These are phyloP conservation scores for Apamea monoglypha DNA, from an alignment of 2,888 invertebrate genomes.

Conservation along the genomic window DNA sequence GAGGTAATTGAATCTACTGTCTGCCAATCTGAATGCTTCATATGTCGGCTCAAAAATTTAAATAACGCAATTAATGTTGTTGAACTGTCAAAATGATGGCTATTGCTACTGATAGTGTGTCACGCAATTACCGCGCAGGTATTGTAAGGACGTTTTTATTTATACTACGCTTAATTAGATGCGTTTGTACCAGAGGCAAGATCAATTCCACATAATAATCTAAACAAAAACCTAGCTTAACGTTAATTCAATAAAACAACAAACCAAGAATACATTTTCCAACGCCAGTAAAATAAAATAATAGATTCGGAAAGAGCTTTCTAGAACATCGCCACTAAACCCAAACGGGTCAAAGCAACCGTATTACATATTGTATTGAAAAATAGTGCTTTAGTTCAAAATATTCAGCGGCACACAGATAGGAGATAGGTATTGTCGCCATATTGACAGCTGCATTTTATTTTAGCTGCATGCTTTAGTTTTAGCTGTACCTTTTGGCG, in stretches of 20 bases:
- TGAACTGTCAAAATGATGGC: background rate
- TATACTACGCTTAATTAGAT: background rate
- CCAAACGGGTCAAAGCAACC: constrained; percentile 24
- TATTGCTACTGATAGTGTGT: background rate
- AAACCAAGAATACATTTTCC: constrained; percentile 3
- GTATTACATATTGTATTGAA: constrained; percentile 34
- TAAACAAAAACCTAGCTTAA: background rate
- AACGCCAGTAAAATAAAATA: background rate
- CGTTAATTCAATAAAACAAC: background rate
- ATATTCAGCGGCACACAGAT: constrained; percentile 41
- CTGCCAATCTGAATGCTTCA: background rate
- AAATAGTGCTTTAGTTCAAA: constrained; percentile 36
- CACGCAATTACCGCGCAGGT: accelerated
- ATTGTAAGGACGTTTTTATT: background rate
- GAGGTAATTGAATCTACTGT: no score
- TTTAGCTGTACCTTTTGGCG: constrained; percentile 33
- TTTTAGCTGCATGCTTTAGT: constrained; percentile 31
- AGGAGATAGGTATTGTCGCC: constrained; percentile 26
- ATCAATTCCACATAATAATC: background rate
- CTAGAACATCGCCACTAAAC: constrained; percentile 6
- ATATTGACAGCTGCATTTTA: constrained; percentile 55
- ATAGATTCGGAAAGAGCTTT: constrained; percentile 27
- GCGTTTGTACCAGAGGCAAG: background rate
- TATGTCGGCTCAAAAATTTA: background rate
- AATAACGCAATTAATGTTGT: background rate